Evolutionary conservation across 2,888 invertebrate species (phyloP).

Genomic region (Acanthosepion pharaonis): DNA sequence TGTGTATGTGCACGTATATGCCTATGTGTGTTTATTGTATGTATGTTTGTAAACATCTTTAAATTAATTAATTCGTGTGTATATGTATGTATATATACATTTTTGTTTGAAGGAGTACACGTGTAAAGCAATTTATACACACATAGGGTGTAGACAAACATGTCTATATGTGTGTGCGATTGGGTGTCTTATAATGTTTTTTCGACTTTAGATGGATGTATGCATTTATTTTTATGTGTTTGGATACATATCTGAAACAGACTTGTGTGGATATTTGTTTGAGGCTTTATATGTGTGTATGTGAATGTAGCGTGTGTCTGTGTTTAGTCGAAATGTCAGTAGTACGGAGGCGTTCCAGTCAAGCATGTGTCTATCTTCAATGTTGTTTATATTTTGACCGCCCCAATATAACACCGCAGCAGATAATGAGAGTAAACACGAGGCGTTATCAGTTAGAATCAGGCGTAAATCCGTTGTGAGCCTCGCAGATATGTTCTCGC

Average conservation of each 20-base stretch:
- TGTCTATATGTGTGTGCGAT: too few species aligned
- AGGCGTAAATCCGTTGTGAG: constrained; percentile 21
- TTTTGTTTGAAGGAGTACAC: too few species aligned
- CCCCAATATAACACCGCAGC: neutral
- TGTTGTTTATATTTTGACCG: constrained; percentile 6
- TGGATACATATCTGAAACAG: neutral
- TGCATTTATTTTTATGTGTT: neutral
- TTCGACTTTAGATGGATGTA: neutral
- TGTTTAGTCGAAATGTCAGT: neutral
- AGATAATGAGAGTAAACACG: constrained; percentile 22
- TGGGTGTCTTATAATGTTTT: too few species aligned
- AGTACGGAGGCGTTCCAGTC: neutral
- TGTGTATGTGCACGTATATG: too few species aligned
- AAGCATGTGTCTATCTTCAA: constrained; percentile 8
- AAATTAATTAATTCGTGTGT: too few species aligned
- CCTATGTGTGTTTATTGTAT: too few species aligned
- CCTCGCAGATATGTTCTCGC: constrained; percentile 2
- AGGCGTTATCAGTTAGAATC: neutral
- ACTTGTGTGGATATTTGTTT: neutral
- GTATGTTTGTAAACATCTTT: too few species aligned
- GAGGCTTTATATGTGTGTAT: neutral
- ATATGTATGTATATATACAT: too few species aligned
- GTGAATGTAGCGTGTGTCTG: neutral
- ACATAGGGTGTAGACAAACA: too few species aligned
- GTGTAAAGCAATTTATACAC: too few species aligned